Evolutionary conservation across 2,888 invertebrate species (phyloP).

Genomic region (Athetis lepigone): DNA sequence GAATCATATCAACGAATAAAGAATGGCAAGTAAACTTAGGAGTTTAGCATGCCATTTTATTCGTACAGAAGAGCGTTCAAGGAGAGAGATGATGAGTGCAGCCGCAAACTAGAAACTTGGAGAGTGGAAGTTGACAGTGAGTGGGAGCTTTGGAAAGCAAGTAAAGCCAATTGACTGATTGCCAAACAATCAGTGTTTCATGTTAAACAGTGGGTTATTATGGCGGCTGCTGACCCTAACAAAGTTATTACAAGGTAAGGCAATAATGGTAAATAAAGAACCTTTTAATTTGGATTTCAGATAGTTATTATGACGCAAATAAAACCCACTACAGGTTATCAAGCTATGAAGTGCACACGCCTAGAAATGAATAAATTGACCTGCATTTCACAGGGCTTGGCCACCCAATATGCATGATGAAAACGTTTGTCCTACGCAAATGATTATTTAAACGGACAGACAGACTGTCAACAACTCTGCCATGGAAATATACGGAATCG

Average conservation of each 20-base stretch:
- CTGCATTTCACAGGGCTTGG: slow-evolving; percentile 7
- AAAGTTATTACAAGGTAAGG: too few relatives aligned
- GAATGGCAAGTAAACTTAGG: background rate
- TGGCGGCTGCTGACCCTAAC: too few relatives aligned
- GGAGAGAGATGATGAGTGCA: background rate
- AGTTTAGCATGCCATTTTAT: background rate
- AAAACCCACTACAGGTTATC: background rate
- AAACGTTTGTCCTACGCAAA: background rate
- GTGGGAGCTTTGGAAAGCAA: too few relatives aligned
- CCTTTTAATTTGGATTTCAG: too few relatives aligned
- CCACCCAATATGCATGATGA: background rate
- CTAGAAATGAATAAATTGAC: slow-evolving; percentile 8
- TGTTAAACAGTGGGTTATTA: too few relatives aligned
- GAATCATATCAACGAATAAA: background rate
- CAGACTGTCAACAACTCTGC: slow-evolving; percentile 2
- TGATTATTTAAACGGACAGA: slow-evolving; percentile 4
- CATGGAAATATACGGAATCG: slow-evolving; percentile 13
- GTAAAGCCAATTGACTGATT: too few relatives aligned
- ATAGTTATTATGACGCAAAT: too few relatives aligned
- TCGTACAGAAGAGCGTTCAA: background rate
- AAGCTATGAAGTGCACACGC: background rate
- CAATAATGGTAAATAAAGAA: too few relatives aligned
- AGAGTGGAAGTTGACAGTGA: too few relatives aligned
- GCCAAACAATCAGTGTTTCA: too few relatives aligned
- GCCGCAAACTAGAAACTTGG: too few relatives aligned